A percentile compares a stretch with the other conserved stretches of the same genome.
Conservation (phyloP, 1,140 invertebrate species). For the Drosophila arizonae region DNA sequence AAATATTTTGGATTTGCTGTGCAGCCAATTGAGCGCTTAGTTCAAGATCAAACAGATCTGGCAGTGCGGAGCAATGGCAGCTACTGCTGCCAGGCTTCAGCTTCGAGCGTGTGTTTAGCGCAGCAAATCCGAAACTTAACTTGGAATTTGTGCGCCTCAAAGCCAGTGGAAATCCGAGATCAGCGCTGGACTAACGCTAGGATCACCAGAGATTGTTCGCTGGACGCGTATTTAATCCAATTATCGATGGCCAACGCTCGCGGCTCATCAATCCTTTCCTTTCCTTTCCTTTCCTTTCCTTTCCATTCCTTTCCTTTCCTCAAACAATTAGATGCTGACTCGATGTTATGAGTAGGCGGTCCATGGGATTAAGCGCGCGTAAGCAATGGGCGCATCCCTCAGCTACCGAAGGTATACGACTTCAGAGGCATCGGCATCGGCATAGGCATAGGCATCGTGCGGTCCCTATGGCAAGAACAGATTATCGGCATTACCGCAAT, state of each 20-base stretch:
- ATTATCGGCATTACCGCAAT: slow-evolving; percentile 80
- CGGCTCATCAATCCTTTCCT: slow-evolving; percentile 52
- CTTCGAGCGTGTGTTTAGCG: slow-evolving; percentile 29
- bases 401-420: slow-evolving; percentile 23
- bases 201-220: slow-evolving; percentile 39
- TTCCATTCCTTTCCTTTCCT: slow-evolving; percentile 39
- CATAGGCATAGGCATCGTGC: neutral
- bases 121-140: slow-evolving; percentile 63
- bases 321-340: slow-evolving; percentile 64
- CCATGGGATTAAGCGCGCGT: slow-evolving; percentile 48
- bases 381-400: slow-evolving; percentile 29
- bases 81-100: neutral
- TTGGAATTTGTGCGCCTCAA: slow-evolving; percentile 58
- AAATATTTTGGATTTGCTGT: slow-evolving; percentile 73
- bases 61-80: neutral
- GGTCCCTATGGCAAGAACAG: slow-evolving; percentile 48
- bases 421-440: no score
- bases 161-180: slow-evolving; percentile 65
- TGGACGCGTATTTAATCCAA: slow-evolving; percentile 67
- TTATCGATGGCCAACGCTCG: slow-evolving; percentile 58
- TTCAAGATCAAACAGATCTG: slow-evolving; percentile 28
- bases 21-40: slow-evolving; percentile 7
- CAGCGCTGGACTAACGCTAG: slow-evolving; percentile 51
- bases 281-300: no score
- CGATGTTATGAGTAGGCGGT: slow-evolving; percentile 57